phyloP scores from a whole-genome alignment of 2,797 vertebrate species.

The Anguilla megastoma region DNA sequence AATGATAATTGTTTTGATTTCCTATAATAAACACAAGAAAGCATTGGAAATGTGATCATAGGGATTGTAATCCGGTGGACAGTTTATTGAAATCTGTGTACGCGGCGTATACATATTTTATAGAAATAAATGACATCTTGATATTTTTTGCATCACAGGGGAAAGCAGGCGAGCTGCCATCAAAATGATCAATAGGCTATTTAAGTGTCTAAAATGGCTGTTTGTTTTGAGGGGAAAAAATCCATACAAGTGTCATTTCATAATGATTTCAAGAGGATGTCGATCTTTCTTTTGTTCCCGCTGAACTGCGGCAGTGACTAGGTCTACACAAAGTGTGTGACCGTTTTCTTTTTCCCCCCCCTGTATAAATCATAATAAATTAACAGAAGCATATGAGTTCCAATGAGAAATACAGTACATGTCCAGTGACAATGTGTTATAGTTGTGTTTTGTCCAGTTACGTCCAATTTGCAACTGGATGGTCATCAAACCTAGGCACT shows the following conservation, averaged over 20 bases:
- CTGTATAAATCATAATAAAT: conserved; percentile 22
- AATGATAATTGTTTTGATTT: conserved; percentile 29
- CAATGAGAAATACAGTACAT: background rate
- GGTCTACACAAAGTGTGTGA: conserved; percentile 39
- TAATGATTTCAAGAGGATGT: conserved; percentile 54
- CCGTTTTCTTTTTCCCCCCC: background rate
- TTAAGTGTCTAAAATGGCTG: conserved; percentile 60
- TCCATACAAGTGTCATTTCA: conserved; percentile 52
- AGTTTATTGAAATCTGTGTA: conserved; percentile 9
- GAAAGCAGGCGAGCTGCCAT: conserved; percentile 50
- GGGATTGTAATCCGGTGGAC: background rate
- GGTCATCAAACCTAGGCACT: background rate
- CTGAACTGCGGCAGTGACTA: conserved; percentile 38
- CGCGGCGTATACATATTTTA: background rate
- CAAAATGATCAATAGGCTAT: conserved; percentile 52
- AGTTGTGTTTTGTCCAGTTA: background rate
- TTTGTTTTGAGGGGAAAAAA: conserved; percentile 57
- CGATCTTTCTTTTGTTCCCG: conserved; percentile 41
- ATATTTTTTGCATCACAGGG: conserved; percentile 28
- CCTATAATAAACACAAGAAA: conserved; percentile 19
- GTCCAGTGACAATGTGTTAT: background rate
- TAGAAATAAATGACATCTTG: conserved; percentile 26
- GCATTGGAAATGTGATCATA: conserved; percentile 23
- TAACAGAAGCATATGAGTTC: background rate
- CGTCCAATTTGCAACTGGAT: background rate